Percentiles rank a stretch among this genome's conserved stretches.
phyloP scores from a whole-genome alignment of 2,797 vertebrate species.

The Okamejei kenojei region DNA sequence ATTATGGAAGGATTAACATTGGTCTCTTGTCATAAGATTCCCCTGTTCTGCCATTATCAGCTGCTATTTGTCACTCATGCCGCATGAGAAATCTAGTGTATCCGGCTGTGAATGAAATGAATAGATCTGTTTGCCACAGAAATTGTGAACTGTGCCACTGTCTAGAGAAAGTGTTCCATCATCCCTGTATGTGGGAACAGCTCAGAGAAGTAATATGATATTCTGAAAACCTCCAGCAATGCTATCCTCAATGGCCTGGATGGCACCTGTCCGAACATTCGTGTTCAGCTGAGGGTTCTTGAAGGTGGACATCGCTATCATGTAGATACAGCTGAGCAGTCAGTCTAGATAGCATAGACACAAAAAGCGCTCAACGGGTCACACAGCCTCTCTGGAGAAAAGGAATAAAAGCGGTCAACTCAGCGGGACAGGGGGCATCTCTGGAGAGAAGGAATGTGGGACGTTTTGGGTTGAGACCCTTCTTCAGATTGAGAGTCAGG shows the following conservation, averaged over 20 bases:
- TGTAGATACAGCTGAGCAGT: not conserved
- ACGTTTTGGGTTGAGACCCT: no score
- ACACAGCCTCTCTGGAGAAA: no score
- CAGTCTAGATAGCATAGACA: no score
- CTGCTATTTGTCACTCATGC: not conserved
- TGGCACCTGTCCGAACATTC: not conserved
- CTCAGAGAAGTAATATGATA: not conserved
- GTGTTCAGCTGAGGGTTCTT: not conserved
- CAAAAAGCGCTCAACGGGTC: no score
- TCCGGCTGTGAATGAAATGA: not conserved
- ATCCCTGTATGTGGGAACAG: not conserved
- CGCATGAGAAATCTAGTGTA: not conserved
- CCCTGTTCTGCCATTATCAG: not conserved
- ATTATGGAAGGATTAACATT: not conserved
- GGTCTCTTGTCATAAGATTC: not conserved
- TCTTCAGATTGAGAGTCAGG: no score
- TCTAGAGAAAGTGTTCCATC: not conserved
- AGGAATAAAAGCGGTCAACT: no score
- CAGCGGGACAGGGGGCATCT: no score
- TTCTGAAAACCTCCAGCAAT: not conserved
- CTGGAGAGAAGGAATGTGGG: no score
- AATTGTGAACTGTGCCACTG: not conserved
- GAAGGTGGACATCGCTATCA: not conserved
- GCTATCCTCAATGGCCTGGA: not conserved
- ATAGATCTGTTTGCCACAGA: not conserved